phyloP scores from a whole-genome alignment of 2,888 invertebrate species.

The Eristalis tenax region DNA sequence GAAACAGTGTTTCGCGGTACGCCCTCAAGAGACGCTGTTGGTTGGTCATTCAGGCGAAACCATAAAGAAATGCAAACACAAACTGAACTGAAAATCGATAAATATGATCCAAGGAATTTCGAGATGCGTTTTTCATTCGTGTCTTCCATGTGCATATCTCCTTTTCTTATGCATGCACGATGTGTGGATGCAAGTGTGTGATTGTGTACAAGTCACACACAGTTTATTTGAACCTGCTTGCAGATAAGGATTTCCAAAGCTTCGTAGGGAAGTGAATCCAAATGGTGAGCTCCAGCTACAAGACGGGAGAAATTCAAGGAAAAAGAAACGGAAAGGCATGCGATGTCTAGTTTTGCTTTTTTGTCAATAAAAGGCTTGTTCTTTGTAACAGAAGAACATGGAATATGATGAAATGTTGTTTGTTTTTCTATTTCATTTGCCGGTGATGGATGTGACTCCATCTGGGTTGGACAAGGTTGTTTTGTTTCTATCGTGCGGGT shows the following conservation, averaged over 20 bases:
- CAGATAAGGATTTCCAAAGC: slow-evolving; percentile 51
- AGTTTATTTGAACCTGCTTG: slow-evolving; percentile 39
- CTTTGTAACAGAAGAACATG: neutral
- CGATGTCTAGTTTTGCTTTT: slow-evolving; percentile 37
- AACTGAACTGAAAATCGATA: neutral
- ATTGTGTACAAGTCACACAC: neutral
- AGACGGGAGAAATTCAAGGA: neutral
- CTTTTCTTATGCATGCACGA: slow-evolving; percentile 2
- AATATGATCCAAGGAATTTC: neutral
- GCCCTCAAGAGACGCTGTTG: neutral
- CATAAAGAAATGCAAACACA: neutral
- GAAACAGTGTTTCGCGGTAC: neutral
- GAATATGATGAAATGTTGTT: neutral
- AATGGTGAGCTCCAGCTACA: slow-evolving; percentile 3
- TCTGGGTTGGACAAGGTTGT: neutral
- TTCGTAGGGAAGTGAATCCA: slow-evolving; percentile 17
- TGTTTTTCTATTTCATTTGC: neutral
- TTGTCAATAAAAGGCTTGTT: neutral
- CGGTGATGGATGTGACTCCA: neutral
- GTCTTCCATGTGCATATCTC: neutral
- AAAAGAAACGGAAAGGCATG: slow-evolving; percentile 1
- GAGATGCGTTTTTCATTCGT: neutral
- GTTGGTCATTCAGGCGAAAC: neutral
- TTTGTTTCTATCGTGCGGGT: neutral
- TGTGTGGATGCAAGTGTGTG: neutral